A percentile compares a stretch with the other conserved stretches of the same genome.
Conservation (phyloP, 2,888 invertebrate species). For the Lasioglossum morio region DNA sequence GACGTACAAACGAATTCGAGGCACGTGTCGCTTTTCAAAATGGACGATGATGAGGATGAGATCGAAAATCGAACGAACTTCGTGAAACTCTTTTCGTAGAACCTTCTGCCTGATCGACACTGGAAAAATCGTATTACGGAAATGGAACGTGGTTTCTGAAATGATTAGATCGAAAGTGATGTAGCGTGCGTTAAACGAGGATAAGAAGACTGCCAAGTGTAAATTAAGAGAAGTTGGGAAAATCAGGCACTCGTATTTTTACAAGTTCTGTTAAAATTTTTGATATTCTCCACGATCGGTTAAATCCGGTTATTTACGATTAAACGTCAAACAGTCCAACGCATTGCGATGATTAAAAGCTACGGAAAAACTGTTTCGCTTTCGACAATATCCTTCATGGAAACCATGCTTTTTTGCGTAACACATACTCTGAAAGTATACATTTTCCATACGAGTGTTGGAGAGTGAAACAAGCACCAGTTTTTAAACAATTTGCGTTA, state of each 20-base stretch:
- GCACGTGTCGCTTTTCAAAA: slow-evolving; percentile 60
- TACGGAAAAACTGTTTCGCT: no score
- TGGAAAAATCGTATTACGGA: neutral
- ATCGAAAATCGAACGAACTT: slow-evolving; percentile 33
- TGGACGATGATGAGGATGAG: slow-evolving; percentile 43
- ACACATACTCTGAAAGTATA: no score
- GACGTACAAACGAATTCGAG: slow-evolving; percentile 61
- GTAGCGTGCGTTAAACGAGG: no score
- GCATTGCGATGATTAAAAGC: neutral
- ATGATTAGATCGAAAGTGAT: neutral
- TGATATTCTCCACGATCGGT: neutral
- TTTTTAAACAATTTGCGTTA: no score
- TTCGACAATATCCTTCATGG: no score
- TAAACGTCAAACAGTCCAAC: neutral
- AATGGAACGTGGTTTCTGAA: neutral
- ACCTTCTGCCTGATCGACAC: neutral
- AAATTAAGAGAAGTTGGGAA: neutral
- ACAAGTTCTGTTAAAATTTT: slow-evolving; percentile 1
- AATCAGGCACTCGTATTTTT: neutral
- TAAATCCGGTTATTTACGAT: slow-evolving; percentile 10
- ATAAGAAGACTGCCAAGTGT: no score
- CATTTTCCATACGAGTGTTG: no score
- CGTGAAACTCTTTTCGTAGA: neutral
- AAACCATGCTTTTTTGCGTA: no score
- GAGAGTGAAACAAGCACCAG: no score